These are phyloP conservation scores for Enteromius trimaculatus DNA, from an alignment of 2,797 vertebrate species.

Conservation along the genomic window DNA sequence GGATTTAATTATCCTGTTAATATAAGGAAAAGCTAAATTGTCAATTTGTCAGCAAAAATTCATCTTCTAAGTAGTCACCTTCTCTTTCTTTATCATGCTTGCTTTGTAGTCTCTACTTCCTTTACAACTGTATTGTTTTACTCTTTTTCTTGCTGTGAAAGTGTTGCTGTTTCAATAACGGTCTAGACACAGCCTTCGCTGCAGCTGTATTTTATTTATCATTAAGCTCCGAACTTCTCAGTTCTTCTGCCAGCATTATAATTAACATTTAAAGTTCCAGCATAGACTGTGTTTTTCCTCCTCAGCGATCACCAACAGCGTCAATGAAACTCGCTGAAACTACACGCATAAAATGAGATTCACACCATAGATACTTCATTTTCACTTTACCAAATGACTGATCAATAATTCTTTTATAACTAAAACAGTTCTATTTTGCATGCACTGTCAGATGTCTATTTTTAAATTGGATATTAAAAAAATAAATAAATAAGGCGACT, in stretches of 20 bases:
- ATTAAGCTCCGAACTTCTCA: conserved; percentile 79
- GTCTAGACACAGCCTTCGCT: conserved; percentile 68
- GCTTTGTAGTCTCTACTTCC: neutral
- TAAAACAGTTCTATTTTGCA: neutral
- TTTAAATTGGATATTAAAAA: neutral
- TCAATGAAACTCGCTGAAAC: conserved; percentile 70
- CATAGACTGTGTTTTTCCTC: conserved; percentile 65
- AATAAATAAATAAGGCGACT: too few species aligned
- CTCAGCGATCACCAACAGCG: conserved; percentile 73
- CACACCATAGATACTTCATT: conserved; percentile 26
- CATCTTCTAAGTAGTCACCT: neutral
- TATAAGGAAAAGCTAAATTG: neutral
- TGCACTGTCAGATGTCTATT: neutral
- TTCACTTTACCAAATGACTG: conserved; percentile 13
- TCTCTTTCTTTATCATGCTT: neutral
- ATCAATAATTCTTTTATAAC: neutral
- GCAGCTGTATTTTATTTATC: conserved; percentile 88
- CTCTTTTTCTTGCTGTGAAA: neutral
- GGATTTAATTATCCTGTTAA: neutral
- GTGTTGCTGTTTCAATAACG: conserved; percentile 27
- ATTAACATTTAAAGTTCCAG: conserved; percentile 86
- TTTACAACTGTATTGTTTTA: neutral
- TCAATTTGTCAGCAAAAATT: neutral
- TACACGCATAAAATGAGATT: conserved; percentile 50
- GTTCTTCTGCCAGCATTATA: conserved; percentile 83